phyloP scores from a whole-genome alignment of 2,797 vertebrate species.

The Artibeus lituratus region DNA sequence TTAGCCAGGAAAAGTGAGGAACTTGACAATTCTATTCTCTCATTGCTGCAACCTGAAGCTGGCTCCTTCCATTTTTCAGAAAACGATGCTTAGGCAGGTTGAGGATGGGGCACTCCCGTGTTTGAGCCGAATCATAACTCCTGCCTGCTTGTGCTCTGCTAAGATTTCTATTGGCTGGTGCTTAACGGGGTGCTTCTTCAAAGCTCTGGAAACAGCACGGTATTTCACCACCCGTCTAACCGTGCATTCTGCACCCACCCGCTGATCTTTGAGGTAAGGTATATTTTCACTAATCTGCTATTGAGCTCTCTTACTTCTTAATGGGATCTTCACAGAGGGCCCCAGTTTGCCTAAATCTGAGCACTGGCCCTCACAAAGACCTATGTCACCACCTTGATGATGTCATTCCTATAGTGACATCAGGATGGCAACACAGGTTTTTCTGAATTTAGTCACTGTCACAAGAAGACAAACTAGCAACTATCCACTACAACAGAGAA shows the following conservation, averaged over 20 bases:
- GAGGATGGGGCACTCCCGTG: not conserved
- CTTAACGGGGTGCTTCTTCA: not conserved
- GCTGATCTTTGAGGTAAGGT: not conserved
- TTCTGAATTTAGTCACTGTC: not conserved
- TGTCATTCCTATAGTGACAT: not conserved
- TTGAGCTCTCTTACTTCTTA: not conserved
- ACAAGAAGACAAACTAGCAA: not conserved
- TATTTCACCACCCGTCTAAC: not conserved
- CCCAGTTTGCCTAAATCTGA: not conserved
- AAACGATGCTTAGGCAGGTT: not conserved
- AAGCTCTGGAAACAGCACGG: not conserved
- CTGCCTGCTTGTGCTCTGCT: not conserved
- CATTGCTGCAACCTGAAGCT: not conserved
- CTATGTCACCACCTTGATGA: not conserved
- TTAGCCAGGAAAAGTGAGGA: not conserved
- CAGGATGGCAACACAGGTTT: not conserved
- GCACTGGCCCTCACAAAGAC: not conserved
- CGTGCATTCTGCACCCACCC: not conserved
- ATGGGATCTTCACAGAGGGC: not conserved
- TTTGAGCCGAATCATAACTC: not conserved
- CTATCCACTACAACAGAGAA: not conserved
- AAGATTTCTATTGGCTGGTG: not conserved
- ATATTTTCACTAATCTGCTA: not conserved
- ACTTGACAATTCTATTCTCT: not conserved
- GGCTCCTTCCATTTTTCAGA: not conserved